These are phyloP conservation scores for Drosophila nigricruria DNA, from an alignment of 2,888 invertebrate genomes.

Conservation along the genomic window DNA sequence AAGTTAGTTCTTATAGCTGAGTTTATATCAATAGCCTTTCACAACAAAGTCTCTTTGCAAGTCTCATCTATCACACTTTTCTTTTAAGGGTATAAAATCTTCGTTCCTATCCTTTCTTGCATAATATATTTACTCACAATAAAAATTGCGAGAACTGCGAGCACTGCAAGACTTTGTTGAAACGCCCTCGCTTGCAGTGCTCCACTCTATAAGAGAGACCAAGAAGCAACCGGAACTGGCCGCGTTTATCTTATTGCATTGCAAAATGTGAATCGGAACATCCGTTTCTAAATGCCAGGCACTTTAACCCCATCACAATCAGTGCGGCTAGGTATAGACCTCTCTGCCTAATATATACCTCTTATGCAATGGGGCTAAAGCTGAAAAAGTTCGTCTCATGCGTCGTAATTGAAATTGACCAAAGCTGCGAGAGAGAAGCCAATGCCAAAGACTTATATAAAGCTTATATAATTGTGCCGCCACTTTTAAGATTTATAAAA, in stretches of 20 bases:
- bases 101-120: neutral
- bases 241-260: slow-evolving; percentile 78
- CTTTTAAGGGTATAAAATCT: neutral
- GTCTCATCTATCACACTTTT: too few species aligned
- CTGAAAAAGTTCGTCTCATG: slow-evolving; percentile 37
- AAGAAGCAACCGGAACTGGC: slow-evolving; percentile 65
- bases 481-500: slow-evolving; percentile 78
- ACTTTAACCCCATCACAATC: slow-evolving; percentile 27
- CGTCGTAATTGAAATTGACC: slow-evolving; percentile 68
- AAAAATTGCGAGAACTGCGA: neutral
- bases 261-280: slow-evolving; percentile 82
- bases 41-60: too few species aligned
- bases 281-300: slow-evolving; percentile 79
- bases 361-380: slow-evolving; percentile 66
- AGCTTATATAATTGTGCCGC: slow-evolving; percentile 77
- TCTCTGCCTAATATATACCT: neutral
- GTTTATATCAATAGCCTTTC: too few species aligned
- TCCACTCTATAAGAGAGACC: slow-evolving; percentile 7
- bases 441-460: slow-evolving; percentile 64
- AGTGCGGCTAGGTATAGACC: slow-evolving; percentile 1
- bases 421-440: slow-evolving; percentile 33
- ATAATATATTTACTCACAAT: neutral
- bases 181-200: slow-evolving; percentile 27
- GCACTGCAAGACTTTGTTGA: neutral
- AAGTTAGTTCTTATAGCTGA: too few species aligned